Base-by-base conservation (phyloP, 1,140 invertebrate species). In the Nylanderia fulva region DNA sequence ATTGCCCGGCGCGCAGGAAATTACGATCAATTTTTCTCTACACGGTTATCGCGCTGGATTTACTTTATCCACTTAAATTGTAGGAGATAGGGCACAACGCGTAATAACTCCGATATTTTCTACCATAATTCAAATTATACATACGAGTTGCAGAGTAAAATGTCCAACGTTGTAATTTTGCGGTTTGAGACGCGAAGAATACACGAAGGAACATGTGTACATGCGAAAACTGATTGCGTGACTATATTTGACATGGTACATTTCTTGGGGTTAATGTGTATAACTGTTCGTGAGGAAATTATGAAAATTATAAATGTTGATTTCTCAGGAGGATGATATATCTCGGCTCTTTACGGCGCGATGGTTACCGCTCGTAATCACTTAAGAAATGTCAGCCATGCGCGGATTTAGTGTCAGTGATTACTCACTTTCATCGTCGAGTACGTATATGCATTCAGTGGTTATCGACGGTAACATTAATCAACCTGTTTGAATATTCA, bases 381-480 rank as follows among this genome's bases (percentile, higher is more conserved):
- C 77, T 82, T 82, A 82, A 72, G 77, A 82, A 82, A 82, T 72
- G 77, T 82, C 77, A 82, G 77, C 52, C 54, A 27, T 45, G 36
- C 77, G 77, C 77, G 77, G 66, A 82, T 82, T 82, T 82, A 82
- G 77, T 82, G 77, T 82, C 52, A 82, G 77, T 82, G 77, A 82
- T 82, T 82, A 82, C 54, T 82, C 77, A 82, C 77, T 82, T 82
- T 82, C 77, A 58, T 71, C 77, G 36, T 82, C 9, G 66, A 72
- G 36, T 24, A 42, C 77, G 27, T 42, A 39, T 39, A 54, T 27
- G 63, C 52, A 66, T 64, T 58, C 52, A n/a, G 52, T 33, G 66
- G 66, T 82, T 82, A 82, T 82, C 77, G 77, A 82, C 77, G 77
- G 52, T 33, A 82, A 82, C 66, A 82, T 82, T 72, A 82, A 82